Percentiles rank a stretch among this genome's conserved stretches.
These are phyloP conservation scores for Ahaetulla prasina DNA, from an alignment of 2,113 vertebrate genomes.

Conservation along the genomic window DNA sequence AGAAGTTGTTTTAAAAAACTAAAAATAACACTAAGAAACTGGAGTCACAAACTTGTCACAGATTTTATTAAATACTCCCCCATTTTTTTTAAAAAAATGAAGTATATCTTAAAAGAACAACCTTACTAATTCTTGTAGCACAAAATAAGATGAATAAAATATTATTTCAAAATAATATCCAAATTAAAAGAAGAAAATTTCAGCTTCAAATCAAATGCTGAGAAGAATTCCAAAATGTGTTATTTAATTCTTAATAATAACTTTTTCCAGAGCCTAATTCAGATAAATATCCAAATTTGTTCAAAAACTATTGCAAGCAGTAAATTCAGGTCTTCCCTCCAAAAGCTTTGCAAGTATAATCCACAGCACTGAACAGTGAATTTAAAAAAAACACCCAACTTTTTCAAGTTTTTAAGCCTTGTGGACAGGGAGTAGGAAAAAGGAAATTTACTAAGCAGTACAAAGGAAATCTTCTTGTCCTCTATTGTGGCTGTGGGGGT, in stretches of 20 bases:
- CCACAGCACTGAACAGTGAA: slow-evolving; percentile 68
- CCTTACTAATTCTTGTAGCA: slow-evolving; percentile 25
- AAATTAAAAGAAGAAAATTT: slow-evolving; percentile 27
- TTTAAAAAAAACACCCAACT: slow-evolving; percentile 73
- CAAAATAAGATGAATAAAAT: neutral
- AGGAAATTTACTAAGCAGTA: slow-evolving; percentile 88
- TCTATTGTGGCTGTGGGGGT: slow-evolving; percentile 83
- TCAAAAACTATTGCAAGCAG: slow-evolving; percentile 38
- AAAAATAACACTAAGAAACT: slow-evolving; percentile 36
- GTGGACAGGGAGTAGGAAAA: slow-evolving; percentile 87
- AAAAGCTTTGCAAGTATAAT: slow-evolving; percentile 61
- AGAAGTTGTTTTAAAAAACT: neutral
- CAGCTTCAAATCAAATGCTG: slow-evolving; percentile 21
- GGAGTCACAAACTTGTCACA: slow-evolving; percentile 18
- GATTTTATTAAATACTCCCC: slow-evolving; percentile 64
- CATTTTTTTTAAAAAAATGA: slow-evolving; percentile 14
- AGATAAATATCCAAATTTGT: slow-evolving; percentile 45
- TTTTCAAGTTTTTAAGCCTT: slow-evolving; percentile 83
- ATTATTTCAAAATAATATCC: slow-evolving; percentile 45
- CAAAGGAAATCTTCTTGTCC: slow-evolving; percentile 89
- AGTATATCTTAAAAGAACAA: neutral
- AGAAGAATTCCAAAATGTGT: slow-evolving; percentile 47
- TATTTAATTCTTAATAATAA: slow-evolving; percentile 50
- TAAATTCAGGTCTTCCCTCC: slow-evolving; percentile 60
- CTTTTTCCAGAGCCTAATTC: slow-evolving; percentile 39